A percentile compares a stretch with the other conserved stretches of the same genome.
These are phyloP conservation scores for Xiphophorus maculatus DNA, from an alignment of 2,113 vertebrate genomes.

Conservation along the genomic window DNA sequence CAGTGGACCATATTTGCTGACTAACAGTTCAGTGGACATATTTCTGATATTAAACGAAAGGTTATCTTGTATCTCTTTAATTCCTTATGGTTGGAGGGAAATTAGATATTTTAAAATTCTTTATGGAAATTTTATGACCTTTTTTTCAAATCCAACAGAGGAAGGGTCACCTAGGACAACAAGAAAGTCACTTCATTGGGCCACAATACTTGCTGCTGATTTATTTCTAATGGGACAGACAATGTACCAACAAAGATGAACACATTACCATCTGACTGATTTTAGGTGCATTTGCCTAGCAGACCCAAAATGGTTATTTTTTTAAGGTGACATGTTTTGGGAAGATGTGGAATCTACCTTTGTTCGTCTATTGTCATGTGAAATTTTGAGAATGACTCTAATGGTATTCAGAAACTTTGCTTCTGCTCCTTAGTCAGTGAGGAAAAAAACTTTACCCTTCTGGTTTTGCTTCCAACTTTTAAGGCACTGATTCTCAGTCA, in stretches of 20 bases:
- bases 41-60: not conserved
- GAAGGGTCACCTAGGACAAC: not conserved
- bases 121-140: not conserved
- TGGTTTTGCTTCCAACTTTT: not conserved
- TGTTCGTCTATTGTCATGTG: not conserved
- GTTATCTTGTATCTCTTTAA: not conserved
- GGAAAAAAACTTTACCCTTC: not conserved
- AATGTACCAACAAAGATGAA: not conserved
- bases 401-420: not conserved
- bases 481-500: not conserved
- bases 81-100: not conserved
- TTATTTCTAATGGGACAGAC: not conserved
- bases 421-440: not conserved
- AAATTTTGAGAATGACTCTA: not conserved
- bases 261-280: not conserved
- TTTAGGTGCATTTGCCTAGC: not conserved
- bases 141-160: not conserved
- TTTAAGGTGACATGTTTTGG: not conserved
- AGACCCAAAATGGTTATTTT: not conserved
- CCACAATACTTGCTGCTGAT: not conserved
- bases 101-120: not conserved
- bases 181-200: not conserved
- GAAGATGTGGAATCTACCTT: not conserved
- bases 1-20: not conserved
- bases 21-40: not conserved